Conservation (phyloP, 2,888 invertebrate genomes). For the Acrobasis consociella region DNA sequence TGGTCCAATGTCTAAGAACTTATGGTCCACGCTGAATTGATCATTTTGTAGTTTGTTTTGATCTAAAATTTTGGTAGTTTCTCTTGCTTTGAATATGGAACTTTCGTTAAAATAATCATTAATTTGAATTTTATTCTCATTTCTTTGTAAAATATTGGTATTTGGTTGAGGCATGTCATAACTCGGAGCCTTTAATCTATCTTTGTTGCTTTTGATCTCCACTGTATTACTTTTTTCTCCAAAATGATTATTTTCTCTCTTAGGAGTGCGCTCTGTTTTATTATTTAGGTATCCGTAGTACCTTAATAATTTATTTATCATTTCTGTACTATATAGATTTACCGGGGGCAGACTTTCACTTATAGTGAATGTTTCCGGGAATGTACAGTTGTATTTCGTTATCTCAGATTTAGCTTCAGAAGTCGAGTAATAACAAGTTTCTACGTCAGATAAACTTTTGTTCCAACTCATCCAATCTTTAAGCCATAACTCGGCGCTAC, state of each 20-base stretch:
- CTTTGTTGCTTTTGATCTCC: constrained; percentile 28
- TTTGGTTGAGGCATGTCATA: background rate
- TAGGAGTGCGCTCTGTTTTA: constrained; percentile 65
- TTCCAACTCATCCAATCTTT: constrained; percentile 86
- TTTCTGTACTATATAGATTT: constrained; percentile 77
- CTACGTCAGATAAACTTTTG: constrained; percentile 60
- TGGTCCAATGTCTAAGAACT: constrained; percentile 57
- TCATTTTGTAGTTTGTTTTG: constrained; percentile 64
- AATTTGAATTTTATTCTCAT: constrained; percentile 50
- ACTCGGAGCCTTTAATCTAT: background rate
- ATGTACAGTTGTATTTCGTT: constrained; percentile 75
- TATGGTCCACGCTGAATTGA: constrained; percentile 59
- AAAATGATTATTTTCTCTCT: constrained; percentile 48
- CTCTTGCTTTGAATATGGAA: constrained; percentile 51
- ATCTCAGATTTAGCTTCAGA: constrained; percentile 70
- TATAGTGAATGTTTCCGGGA: constrained; percentile 77
- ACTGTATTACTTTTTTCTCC: constrained; percentile 35
- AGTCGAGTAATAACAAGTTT: constrained; percentile 74
- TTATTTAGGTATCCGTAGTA: constrained; percentile 76
- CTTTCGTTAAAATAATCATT: constrained; percentile 61
- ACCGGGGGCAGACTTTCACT: constrained; percentile 77
- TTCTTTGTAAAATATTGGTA: constrained; percentile 27
- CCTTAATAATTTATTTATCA: constrained; percentile 75
- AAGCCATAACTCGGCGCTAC: constrained; percentile 85
- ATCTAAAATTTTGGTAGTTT: constrained; percentile 61